Conservation (phyloP, 1,140 invertebrate species). For the Cyclargus thomasi region DNA sequence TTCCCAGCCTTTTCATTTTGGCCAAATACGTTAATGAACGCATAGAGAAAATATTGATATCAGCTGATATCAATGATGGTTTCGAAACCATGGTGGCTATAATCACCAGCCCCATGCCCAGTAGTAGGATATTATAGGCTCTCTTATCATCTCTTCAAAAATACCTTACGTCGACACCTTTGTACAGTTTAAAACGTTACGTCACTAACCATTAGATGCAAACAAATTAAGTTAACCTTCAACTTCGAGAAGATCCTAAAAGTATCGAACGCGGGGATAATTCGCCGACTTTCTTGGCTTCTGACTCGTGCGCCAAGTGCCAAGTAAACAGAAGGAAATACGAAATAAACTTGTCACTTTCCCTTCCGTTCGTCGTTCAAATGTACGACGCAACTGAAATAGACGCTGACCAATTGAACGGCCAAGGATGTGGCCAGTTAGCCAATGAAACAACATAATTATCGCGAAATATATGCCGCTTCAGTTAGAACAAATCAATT, state of each 20-base stretch:
- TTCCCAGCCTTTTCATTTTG: no score
- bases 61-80: no score
- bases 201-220: background rate
- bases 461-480: background rate
- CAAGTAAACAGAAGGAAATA: background rate
- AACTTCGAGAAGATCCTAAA: background rate
- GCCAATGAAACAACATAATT: background rate
- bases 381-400: background rate
- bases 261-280: background rate
- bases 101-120: no score
- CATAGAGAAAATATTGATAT: no score
- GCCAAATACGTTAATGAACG: no score
- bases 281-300: background rate
- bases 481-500: background rate
- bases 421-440: background rate
- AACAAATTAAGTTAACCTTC: background rate
- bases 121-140: no score
- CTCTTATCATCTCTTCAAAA: no score
- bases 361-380: background rate
- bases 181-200: background rate
- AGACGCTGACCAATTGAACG: background rate
- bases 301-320: background rate
- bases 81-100: no score
- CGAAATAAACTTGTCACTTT: background rate
- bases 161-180: background rate